Conservation (phyloP, 2,113 vertebrate species). For the Cettia cetti region DNA sequence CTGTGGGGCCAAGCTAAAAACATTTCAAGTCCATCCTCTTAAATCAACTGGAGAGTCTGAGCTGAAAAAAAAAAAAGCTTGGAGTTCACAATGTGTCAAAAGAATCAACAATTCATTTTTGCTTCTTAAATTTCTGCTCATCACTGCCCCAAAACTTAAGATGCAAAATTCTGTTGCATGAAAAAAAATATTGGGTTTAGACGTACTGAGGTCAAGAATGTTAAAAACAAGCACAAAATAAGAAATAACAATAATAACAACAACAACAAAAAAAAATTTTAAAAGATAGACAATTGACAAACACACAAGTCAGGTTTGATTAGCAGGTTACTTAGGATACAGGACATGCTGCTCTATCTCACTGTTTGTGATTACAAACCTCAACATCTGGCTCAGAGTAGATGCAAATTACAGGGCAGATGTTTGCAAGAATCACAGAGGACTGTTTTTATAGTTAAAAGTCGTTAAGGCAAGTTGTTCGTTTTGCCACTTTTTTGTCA, state of each 20-base stretch:
- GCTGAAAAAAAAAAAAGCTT: not conserved
- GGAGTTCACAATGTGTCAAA: not conserved
- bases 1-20: not conserved
- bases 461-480: not conserved
- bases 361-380: slow-evolving; percentile 60
- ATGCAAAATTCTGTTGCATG: slow-evolving; percentile 66
- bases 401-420: slow-evolving; percentile 47
- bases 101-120: not conserved
- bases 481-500: slow-evolving; percentile 17
- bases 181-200: slow-evolving; percentile 58
- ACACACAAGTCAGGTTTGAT: slow-evolving; percentile 63
- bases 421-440: slow-evolving; percentile 39
- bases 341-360: slow-evolving; percentile 46
- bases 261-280: too few relatives aligned
- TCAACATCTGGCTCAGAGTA: slow-evolving; percentile 72
- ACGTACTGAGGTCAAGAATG: slow-evolving; percentile 22
- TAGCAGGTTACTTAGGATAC: slow-evolving; percentile 56
- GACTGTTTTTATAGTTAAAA: slow-evolving; percentile 1
- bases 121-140: not conserved
- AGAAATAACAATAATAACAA: not conserved
- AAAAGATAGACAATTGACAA: slow-evolving; percentile 43
- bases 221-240: slow-evolving; percentile 63
- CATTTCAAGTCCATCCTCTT: not conserved
- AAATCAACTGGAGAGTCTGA: not conserved
- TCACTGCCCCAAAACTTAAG: not conserved